Evolutionary conservation across 1,140 invertebrate genomes (phyloP).

Genomic region (Drosophila sproati): DNA sequence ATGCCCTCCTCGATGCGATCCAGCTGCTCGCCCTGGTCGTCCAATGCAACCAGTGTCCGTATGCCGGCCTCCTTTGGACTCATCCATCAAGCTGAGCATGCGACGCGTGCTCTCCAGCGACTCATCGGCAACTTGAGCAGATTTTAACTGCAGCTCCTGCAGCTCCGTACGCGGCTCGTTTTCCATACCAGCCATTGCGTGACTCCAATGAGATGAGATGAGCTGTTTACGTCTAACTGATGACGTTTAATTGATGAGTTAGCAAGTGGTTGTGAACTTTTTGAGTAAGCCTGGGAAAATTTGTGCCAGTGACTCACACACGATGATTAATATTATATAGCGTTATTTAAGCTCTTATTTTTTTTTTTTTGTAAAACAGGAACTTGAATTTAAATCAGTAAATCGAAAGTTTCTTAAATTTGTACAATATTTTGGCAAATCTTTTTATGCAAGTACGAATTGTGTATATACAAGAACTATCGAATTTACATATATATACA

Average conservation of each 20-base stretch:
- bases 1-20: conserved; percentile 99
- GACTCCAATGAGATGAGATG: not conserved
- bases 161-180: conserved; percentile 90
- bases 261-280: conserved; percentile 63
- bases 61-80: conserved; percentile 99
- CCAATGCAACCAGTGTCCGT: conserved; percentile 98
- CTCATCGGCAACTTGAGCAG: conserved; percentile 92
- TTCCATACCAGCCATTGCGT: conserved; percentile 85
- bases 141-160: conserved; percentile 92
- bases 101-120: conserved; percentile 98
- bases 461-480: conserved; percentile 47
- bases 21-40: conserved; percentile 97
- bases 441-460: conserved; percentile 40
- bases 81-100: conserved; percentile 97
- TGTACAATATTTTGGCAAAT: conserved; percentile 43
- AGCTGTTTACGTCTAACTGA: conserved; percentile 12
- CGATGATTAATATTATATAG: not conserved
- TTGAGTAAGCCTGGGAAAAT: conserved; percentile 34
- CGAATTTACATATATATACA: conserved; percentile 12
- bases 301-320: conserved; percentile 61
- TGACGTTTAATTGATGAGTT: conserved; percentile 30
- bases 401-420: conserved; percentile 3
- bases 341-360: conserved; percentile 11
- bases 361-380: conserved; percentile 18
- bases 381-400: conserved; percentile 22